Conservation (phyloP, 2,113 vertebrate genomes). For the Craseonycteris thonglongyai region DNA sequence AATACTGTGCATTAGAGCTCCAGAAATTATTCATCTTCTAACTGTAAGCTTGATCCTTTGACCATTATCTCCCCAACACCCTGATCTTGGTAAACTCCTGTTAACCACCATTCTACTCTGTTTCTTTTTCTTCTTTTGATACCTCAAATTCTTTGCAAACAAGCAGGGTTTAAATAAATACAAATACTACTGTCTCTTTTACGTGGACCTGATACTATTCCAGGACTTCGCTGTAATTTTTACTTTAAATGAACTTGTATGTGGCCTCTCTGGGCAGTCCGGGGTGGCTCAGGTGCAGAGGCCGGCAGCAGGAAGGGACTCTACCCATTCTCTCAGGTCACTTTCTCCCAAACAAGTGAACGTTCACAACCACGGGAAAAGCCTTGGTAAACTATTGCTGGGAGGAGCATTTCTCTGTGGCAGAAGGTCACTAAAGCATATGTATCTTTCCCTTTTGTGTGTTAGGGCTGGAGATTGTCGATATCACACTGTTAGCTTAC, state of each 20-base stretch:
- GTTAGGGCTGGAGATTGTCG: not conserved
- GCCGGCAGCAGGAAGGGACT: rapidly evolving
- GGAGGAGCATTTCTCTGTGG: not conserved
- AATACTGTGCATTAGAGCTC: no score
- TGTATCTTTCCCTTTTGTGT: not conserved
- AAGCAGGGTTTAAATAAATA: not conserved
- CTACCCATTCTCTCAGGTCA: not conserved
- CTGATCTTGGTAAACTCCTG: not conserved
- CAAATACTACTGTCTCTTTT: not conserved
- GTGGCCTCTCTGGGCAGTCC: not conserved
- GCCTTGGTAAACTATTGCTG: not conserved
- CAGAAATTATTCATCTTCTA: not conserved
- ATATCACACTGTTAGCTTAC: not conserved
- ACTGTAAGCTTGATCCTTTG: not conserved
- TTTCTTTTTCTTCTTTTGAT: not conserved
- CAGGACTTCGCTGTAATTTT: not conserved
- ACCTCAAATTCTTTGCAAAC: not conserved
- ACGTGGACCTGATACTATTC: not conserved
- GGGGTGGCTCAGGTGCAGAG: not conserved
- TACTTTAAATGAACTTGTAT: not conserved
- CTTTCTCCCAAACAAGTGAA: not conserved
- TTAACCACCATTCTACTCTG: not conserved
- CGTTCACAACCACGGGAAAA: not conserved
- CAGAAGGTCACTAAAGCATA: not conserved
- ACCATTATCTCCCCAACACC: not conserved